These are phyloP conservation scores for Ischnura elegans DNA, from an alignment of 2,888 invertebrate species.

Conservation along the genomic window DNA sequence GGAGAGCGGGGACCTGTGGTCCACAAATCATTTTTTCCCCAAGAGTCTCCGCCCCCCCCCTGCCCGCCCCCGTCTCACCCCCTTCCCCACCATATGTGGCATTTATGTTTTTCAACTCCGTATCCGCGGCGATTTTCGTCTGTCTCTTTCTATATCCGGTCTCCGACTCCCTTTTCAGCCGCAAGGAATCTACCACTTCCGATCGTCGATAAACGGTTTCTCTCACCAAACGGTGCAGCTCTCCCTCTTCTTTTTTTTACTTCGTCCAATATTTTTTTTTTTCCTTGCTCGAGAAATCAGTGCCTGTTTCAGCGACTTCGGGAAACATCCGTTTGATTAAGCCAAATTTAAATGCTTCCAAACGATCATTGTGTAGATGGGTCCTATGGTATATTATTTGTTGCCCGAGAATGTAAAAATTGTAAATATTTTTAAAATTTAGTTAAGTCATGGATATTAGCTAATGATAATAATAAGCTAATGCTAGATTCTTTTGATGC, in stretches of 20 bases:
- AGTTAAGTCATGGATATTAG: too few relatives aligned
- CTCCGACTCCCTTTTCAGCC: not conserved
- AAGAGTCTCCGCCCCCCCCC: not conserved
- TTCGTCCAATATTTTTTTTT: not conserved
- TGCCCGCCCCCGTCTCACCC: not conserved
- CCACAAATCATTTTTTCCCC: slow-evolving; percentile 51
- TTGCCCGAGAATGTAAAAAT: too few relatives aligned
- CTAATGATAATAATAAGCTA: too few relatives aligned
- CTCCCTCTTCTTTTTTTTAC: not conserved
- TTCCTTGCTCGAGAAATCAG: not conserved
- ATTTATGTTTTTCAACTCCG: slow-evolving; percentile 45
- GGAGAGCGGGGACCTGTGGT: not conserved
- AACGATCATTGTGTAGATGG: not conserved
- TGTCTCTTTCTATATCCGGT: slow-evolving; percentile 39
- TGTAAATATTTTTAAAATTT: too few relatives aligned
- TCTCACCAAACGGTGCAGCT: not conserved
- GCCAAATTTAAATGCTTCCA: not conserved
- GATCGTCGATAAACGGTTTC: not conserved
- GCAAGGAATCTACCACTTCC: slow-evolving; percentile 42
- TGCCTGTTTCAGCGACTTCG: not conserved
- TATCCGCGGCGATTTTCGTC: slow-evolving; percentile 24
- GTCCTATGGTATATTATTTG: too few relatives aligned
- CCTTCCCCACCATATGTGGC: slow-evolving; percentile 32
- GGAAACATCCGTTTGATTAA: not conserved
- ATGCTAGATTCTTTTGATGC: too few relatives aligned